Evolutionary conservation across 2,888 invertebrate genomes (phyloP), one percentile per base, ranked within the genome.

Genomic region (Brachyopa scutellaris): DNA sequence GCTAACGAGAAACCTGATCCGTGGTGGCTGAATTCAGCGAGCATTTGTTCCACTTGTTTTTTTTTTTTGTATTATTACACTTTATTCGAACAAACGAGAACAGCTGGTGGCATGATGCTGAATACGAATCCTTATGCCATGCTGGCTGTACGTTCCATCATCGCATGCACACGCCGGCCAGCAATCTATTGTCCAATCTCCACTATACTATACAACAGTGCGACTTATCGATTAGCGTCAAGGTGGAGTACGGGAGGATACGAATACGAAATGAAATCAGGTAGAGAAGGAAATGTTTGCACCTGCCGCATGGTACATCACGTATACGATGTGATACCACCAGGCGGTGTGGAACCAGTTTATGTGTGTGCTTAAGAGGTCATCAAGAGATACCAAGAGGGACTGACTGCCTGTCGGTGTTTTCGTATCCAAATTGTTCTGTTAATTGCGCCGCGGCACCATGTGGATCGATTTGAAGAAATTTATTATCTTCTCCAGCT

Each of bases 261-360:
- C 45, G 26, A n/a, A n/a, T n/a, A 26, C 26, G 70, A 77, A 70
- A 77, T 82, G 66, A 82, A 82, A 82, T 82, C 77, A 77, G 77
- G 70, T 82, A 82, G 61, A 76, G 26, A 45, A 64, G 70, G 57
- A 77, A 77, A 73, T 26, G 64, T 69, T 84, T 84, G 84, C 84
- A 84, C 84, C 84, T 84, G 84, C 84, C 79, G 57, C 59, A 62
- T 57, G 53, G 64, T 64, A 47, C 29, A 36, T 40, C 64, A 59
- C 51, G 74, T 61, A 62, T 36, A 15, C 40, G 42, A 47, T 69
- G 49, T 53, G 61, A 45, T 47, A 55, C 62, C 64, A 66, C 26
- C 67, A 59, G 51, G 51, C 70, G 45, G 23, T 33, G 40, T 40
- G 47, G 47, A 77, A 72, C 70, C 70, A 53, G 77, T 77, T 80